Conservation (phyloP, 2,113 vertebrate species). For the Aphyosemion australe region DNA sequence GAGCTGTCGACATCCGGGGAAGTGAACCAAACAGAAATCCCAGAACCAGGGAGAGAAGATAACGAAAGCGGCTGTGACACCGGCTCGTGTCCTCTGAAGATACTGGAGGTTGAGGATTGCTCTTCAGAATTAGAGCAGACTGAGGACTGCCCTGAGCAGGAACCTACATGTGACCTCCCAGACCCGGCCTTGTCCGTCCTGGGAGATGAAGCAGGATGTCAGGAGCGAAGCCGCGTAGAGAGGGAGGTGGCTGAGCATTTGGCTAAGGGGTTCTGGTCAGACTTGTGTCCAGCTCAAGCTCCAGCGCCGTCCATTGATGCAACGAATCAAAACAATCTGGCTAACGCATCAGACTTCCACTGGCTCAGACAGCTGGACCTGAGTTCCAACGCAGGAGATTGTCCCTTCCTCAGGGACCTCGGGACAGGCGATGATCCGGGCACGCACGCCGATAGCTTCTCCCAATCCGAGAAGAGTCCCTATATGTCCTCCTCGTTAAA, state of each 20-base stretch:
- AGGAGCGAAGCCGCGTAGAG: slow-evolving; percentile 87
- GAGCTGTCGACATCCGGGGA: slow-evolving; percentile 50
- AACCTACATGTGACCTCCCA: slow-evolving; percentile 54
- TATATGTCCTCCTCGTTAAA: slow-evolving; percentile 87
- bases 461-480: slow-evolving; percentile 83
- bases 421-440: slow-evolving; percentile 74
- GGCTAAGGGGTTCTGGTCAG: slow-evolving; percentile 92
- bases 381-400: slow-evolving; percentile 86
- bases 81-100: slow-evolving; percentile 63
- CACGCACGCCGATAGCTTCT: slow-evolving; percentile 72
- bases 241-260: slow-evolving; percentile 95
- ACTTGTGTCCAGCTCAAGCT: slow-evolving; percentile 78
- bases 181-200: slow-evolving; percentile 66
- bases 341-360: slow-evolving; percentile 87
- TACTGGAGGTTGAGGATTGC: slow-evolving; percentile 32
- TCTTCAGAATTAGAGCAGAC: slow-evolving; percentile 48
- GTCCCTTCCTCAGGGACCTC: slow-evolving; percentile 91
- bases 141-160: slow-evolving; percentile 21
- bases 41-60: slow-evolving; percentile 33
- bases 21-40: slow-evolving; percentile 42
- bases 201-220: slow-evolving; percentile 56
- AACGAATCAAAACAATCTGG: slow-evolving; percentile 71
- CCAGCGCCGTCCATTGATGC: slow-evolving; percentile 52
- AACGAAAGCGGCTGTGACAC: slow-evolving; percentile 41
- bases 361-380: slow-evolving; percentile 89